Percentiles rank a stretch among this genome's conserved stretches.
Evolutionary conservation across 2,797 vertebrate genomes (phyloP).

Genomic region (Gila robusta): DNA sequence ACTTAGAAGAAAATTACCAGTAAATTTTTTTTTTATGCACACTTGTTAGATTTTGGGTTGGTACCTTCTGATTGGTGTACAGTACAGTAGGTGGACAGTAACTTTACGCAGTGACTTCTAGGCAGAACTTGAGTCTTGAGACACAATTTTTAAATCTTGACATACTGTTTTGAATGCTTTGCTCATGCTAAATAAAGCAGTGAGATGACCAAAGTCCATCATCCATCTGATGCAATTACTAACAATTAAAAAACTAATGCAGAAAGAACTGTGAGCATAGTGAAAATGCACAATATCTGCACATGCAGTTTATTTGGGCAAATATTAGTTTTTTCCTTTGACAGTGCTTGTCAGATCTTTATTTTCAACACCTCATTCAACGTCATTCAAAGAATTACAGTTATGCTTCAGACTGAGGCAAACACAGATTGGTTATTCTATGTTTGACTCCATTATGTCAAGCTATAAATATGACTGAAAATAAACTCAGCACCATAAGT

Average conservation of each 20-base stretch:
- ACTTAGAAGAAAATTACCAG: background rate
- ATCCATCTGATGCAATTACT: background rate
- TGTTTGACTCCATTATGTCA: background rate
- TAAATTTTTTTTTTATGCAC: background rate
- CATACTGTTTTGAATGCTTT: background rate
- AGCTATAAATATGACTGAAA: conserved; percentile 1
- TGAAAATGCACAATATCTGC: background rate
- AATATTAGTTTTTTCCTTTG: background rate
- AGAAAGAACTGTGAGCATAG: background rate
- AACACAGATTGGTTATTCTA: background rate
- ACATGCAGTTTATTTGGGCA: background rate
- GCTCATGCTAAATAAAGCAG: background rate
- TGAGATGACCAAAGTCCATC: background rate
- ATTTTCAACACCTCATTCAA: background rate
- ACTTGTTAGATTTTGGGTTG: background rate
- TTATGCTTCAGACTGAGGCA: background rate
- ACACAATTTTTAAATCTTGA: background rate
- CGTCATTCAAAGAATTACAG: background rate
- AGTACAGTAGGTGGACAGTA: background rate
- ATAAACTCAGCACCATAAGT: background rate
- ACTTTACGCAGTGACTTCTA: background rate
- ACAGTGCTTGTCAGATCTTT: background rate
- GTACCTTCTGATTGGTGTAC: too few species aligned
- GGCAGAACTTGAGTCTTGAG: background rate
- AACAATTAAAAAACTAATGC: background rate